Percentiles rank a stretch among this genome's conserved stretches.
These are phyloP conservation scores for Sylvicapra grimmia DNA, from an alignment of 2,113 vertebrate genomes.

Conservation along the genomic window DNA sequence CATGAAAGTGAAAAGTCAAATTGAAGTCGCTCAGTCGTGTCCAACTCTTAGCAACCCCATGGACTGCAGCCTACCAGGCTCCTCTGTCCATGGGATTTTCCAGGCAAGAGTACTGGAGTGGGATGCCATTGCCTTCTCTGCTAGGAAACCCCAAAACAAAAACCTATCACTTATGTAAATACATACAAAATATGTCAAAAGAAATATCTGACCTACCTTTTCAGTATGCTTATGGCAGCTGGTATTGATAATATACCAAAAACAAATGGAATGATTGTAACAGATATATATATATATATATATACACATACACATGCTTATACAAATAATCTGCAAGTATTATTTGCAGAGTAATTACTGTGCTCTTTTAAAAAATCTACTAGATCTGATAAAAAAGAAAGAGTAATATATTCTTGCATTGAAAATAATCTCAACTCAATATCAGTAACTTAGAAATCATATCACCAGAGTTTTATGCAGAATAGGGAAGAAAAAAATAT, in stretches of 20 bases:
- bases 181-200: slow-evolving; percentile 25
- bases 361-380: neutral
- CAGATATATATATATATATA: neutral
- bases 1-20: no score
- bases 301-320: neutral
- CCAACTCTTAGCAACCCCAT: no score
- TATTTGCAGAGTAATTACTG: neutral
- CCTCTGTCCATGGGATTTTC: no score
- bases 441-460: slow-evolving; percentile 39
- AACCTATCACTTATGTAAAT: neutral
- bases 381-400: neutral
- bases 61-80: no score
- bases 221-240: neutral
- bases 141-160: slow-evolving; percentile 11
- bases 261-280: neutral
- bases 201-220: neutral
- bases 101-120: no score
- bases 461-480: slow-evolving; percentile 30
- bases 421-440: neutral
- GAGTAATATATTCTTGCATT: neutral
- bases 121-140: no score
- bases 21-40: no score
- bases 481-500: neutral
- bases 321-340: neutral
- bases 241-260: neutral